A percentile compares a stretch with the other conserved stretches of the same genome.
Conservation (phyloP, 2,797 vertebrate species). For the Sebastes taczanowskii region DNA sequence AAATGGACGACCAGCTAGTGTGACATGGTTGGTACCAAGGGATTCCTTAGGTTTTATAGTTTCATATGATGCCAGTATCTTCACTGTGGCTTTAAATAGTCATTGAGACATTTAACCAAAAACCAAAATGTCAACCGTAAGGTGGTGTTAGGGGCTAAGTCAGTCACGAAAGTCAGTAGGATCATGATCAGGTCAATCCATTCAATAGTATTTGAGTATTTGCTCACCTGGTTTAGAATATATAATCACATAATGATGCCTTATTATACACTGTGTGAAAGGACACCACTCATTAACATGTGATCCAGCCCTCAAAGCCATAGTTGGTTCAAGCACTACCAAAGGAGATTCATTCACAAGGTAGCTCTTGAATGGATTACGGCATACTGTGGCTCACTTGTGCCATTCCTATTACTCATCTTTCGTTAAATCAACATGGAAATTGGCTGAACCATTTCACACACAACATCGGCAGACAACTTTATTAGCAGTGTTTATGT, state of each 20-base stretch:
- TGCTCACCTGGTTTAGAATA: background rate
- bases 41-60: too few relatives aligned
- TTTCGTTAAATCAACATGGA: background rate
- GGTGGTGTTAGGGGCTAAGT: too few relatives aligned
- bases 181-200: too few relatives aligned
- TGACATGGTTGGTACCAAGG: too few relatives aligned
- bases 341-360: background rate
- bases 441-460: background rate
- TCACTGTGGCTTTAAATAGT: too few relatives aligned
- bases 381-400: background rate
- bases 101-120: too few relatives aligned
- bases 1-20: too few relatives aligned
- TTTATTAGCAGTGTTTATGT: conserved; percentile 18
- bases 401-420: background rate
- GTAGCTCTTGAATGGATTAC: background rate
- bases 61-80: too few relatives aligned
- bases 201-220: too few relatives aligned
- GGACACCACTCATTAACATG: background rate
- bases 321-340: background rate
- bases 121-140: too few relatives aligned
- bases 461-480: background rate
- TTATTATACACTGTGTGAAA: background rate
- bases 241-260: background rate
- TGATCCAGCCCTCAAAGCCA: background rate
- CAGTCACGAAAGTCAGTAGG: too few relatives aligned